These are phyloP conservation scores for Sebastiscus tertius DNA, from an alignment of 2,797 vertebrate species.

Conservation along the genomic window DNA sequence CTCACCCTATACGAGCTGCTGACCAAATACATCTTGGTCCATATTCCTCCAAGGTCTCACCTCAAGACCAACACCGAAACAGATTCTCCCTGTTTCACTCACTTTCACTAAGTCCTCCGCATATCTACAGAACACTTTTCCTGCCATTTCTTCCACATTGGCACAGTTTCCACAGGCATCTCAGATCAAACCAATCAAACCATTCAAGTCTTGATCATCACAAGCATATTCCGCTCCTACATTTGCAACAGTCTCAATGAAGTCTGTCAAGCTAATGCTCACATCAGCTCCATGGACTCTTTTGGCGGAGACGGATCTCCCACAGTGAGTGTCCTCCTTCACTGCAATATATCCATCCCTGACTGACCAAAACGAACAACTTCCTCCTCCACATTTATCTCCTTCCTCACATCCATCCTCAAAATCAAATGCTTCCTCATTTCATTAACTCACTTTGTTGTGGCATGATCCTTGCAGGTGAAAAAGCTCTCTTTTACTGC, in stretches of 20 bases:
- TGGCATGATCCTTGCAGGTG: background rate
- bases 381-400: background rate
- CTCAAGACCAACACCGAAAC: background rate
- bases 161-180: background rate
- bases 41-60: background rate
- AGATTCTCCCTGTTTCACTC: background rate
- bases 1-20: background rate
- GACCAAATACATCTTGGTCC: background rate
- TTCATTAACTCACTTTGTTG: background rate
- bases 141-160: background rate
- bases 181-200: background rate
- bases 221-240: background rate
- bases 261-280: background rate
- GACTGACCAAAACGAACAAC: background rate
- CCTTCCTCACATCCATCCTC: background rate
- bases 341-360: background rate
- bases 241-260: background rate
- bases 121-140: background rate
- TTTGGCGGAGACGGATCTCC: background rate
- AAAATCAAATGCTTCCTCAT: background rate
- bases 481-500: conserved; percentile 32
- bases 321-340: background rate
- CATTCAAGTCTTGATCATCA: background rate
- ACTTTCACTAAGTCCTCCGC: background rate
- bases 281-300: background rate